Base-by-base conservation (phyloP, 1,140 invertebrate species). In the Chymomyza costata region DNA sequence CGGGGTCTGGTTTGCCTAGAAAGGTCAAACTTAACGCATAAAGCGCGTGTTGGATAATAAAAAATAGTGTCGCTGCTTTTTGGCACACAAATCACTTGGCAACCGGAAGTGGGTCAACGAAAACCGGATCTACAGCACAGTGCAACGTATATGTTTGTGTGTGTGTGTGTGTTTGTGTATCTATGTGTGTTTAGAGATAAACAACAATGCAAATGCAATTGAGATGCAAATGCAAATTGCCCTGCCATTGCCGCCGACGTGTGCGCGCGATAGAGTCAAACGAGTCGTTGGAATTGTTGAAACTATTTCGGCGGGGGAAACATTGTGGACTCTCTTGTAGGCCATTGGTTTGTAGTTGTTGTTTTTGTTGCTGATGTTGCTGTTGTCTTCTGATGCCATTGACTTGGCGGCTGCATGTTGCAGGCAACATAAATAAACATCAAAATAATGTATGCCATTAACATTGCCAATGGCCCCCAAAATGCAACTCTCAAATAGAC, bases 381-480 rank as follows among this genome's bases (percentile, higher is more conserved):
- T 50, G 32, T 15, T 34, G 37, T 21, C 45, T 34, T 41, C n/a
- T n/a, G n/a, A n/a, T 55, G 14, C 43, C 25, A 34, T 6, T 6
- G 5, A 28, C 5, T 10, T 28, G 25, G 25, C 25, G 10, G 10
- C 25, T 6, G 25, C 10, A 5, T 51, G 34, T 34, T 59, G 65
- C 44, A 53, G 66, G 58, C 71, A 71, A 78, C 71, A 78, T 71
- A 76, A 71, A 78, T 78, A 76, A 66, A 76, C 71, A 78, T 78
- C 53, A 71, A 78, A 78, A 78, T 71, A 76, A 76, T 78, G 71
- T 65, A 78, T 67, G 61, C 71, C 71, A 71, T 78, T 78, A 78
- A 66, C 66, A 76, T 76, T 78, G 71, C 73, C 66, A 78, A 66
- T 76, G 71, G 71, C 71, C 71, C 66, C 71, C 66, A 71, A 76